Percentiles rank a stretch among this genome's conserved stretches.
phyloP scores from a whole-genome alignment of 1,140 invertebrate species.

The Triops cancriformis region DNA sequence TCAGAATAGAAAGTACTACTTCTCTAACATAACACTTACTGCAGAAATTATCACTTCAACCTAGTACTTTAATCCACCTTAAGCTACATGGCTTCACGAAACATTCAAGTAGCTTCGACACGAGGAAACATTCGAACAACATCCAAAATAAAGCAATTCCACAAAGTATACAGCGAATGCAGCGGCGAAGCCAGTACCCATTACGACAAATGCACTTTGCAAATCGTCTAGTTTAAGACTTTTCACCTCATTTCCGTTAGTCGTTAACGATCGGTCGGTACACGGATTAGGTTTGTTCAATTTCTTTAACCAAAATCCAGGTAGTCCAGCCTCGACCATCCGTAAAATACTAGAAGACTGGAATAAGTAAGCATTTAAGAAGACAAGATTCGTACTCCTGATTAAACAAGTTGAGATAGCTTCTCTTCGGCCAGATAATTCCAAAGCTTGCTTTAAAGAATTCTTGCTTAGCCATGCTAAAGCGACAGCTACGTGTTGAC shows the following conservation, averaged over 20 bases:
- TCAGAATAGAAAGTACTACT: too few relatives aligned
- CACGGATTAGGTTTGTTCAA: neutral
- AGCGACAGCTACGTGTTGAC: conserved; percentile 32
- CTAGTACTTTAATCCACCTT: too few relatives aligned
- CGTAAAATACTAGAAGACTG: neutral
- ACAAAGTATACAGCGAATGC: neutral
- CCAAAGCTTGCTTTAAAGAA: conserved; percentile 37
- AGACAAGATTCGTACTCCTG: conserved; percentile 32
- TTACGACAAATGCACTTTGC: neutral
- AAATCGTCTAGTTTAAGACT: neutral
- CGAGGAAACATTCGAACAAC: neutral
- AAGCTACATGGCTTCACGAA: too few relatives aligned
- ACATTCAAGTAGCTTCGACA: too few relatives aligned
- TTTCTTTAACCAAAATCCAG: neutral
- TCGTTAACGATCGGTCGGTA: neutral
- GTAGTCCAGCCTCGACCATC: neutral
- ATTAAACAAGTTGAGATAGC: conserved; percentile 33
- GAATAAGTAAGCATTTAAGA: neutral
- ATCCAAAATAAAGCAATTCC: neutral
- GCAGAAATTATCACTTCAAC: too few relatives aligned
- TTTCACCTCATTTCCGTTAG: neutral
- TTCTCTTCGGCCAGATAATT: conserved; percentile 32
- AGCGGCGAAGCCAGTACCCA: neutral
- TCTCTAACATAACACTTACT: too few relatives aligned
- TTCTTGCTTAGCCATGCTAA: conserved; percentile 34